Evolutionary conservation across 2,113 vertebrate genomes (phyloP), one percentile per base, ranked within the genome.

Genomic region (Baryphthengus martii): DNA sequence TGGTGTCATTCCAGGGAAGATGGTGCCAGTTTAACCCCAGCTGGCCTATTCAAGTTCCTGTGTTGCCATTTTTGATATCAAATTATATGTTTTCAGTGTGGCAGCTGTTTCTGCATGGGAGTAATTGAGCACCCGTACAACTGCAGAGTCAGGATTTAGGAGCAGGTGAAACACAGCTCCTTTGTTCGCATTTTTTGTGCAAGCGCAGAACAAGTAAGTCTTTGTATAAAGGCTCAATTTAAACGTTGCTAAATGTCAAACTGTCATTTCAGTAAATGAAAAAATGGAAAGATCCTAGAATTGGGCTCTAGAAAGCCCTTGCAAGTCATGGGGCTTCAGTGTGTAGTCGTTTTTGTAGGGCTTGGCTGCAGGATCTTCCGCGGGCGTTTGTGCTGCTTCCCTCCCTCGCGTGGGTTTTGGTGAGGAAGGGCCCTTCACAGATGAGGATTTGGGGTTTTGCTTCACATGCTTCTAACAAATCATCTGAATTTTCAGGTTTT

Each of bases 61-160:
- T 62, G 19, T 40, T 35, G 18, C 6, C 0, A 19, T 71, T 89
- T 89, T 20, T 31, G 76, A 49, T 77, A 56, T 1, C 4, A 3
- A 73, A 49, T 66, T 42, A 15, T 0, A 3, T 24, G 25, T 72
- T 93, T 59, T 61, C 17, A 33, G 0, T 14, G 19, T 11, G n/a
- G 45, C 58, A 82, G 33, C 50, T 20, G 35, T 70, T 94, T 53
- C 62, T 33, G 29, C 35, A 24, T 7, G 16, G 47, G 56, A 50
- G 12, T 21, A 52, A 19, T 9, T 35, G 37, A 73, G 26, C 37
- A 49, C 21, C 17, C 2, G 0, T 37, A 4, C 15, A 35, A 5
- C 6, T 31, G 28, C 0, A 0, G 65, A 44, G 26, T 0, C 2
- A 3, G 63, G 62, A 52, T 84, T 70, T 63, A 47, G 55, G 33